These are phyloP conservation scores for Amblyjoppa fuscipennis DNA, from an alignment of 2,888 invertebrate species.

Conservation along the genomic window DNA sequence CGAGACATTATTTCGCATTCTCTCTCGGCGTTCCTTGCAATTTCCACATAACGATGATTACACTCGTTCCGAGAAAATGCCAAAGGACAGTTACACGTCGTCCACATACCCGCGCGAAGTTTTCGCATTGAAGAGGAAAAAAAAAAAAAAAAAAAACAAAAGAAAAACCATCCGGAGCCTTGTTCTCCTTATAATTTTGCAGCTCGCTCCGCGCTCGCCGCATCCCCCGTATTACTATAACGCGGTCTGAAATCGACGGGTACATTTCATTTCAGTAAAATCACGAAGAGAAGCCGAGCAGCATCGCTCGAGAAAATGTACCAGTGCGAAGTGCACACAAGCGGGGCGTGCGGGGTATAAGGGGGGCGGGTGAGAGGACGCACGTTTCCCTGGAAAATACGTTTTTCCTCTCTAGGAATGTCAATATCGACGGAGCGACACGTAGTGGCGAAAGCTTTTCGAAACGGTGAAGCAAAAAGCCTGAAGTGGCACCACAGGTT, in stretches of 20 bases:
- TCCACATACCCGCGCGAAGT: not conserved
- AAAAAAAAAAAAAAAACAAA: not conserved
- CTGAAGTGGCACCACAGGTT: conserved; percentile 20
- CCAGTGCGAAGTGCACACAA: conserved; percentile 2
- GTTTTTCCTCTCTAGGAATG: conserved; percentile 59
- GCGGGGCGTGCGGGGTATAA: not conserved
- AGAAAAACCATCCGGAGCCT: not conserved
- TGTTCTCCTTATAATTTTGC: not conserved
- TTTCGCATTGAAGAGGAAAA: not conserved
- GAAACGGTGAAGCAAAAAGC: conserved; percentile 19
- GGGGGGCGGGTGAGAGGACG: not conserved
- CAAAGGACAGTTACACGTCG: not conserved
- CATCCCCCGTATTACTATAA: not conserved
- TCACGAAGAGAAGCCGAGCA: conserved; percentile 26
- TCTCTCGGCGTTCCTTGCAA: not conserved
- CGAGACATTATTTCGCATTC: conserved; percentile 2
- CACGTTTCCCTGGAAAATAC: conserved; percentile 48
- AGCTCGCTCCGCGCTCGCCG: not conserved
- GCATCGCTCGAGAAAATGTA: conserved; percentile 41
- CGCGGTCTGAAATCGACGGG: conserved; percentile 26
- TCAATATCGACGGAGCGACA: conserved; percentile 56
- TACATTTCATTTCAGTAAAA: conserved; percentile 51
- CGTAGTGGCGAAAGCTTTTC: conserved; percentile 36
- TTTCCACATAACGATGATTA: conserved; percentile 12
- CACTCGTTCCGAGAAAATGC: not conserved